Percentiles rank a stretch among this genome's conserved stretches.
Conservation (phyloP, 2,797 vertebrate species). For the Rachycentron canadum region DNA sequence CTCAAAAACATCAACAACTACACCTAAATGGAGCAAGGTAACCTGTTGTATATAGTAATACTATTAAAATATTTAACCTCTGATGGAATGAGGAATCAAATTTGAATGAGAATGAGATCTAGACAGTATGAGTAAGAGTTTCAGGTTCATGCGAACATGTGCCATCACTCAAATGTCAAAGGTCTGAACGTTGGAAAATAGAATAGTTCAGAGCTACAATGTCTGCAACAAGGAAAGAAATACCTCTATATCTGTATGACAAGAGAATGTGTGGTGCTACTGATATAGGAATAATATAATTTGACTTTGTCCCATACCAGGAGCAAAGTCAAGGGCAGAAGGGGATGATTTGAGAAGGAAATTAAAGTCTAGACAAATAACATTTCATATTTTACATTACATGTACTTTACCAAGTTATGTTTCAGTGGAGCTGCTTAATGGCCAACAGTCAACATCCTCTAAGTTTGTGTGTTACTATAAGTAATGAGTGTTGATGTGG, state of each 20-base stretch:
- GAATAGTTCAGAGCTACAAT: neutral
- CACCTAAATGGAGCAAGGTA: neutral
- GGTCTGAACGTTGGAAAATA: too few species aligned
- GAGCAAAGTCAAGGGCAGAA: neutral
- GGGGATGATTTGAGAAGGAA: neutral
- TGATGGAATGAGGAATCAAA: neutral
- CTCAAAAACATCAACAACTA: neutral
- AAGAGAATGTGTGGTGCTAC: neutral
- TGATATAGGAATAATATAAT: neutral
- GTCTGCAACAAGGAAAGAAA: neutral
- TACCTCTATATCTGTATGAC: neutral
- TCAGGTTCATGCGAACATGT: neutral
- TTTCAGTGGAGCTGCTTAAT: neutral
- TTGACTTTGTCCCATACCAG: neutral
- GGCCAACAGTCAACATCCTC: constrained; percentile 5
- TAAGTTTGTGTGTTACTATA: neutral
- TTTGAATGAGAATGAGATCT: neutral
- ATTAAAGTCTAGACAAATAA: neutral
- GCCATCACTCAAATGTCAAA: constrained; percentile 1
- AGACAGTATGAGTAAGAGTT: neutral
- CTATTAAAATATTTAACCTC: neutral
- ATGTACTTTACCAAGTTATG: neutral
- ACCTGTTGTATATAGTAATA: neutral
- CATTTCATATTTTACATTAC: neutral
- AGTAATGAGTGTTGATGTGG: neutral